These are phyloP conservation scores for Malurus melanocephalus DNA, from an alignment of 2,113 vertebrate genomes.

Conservation along the genomic window DNA sequence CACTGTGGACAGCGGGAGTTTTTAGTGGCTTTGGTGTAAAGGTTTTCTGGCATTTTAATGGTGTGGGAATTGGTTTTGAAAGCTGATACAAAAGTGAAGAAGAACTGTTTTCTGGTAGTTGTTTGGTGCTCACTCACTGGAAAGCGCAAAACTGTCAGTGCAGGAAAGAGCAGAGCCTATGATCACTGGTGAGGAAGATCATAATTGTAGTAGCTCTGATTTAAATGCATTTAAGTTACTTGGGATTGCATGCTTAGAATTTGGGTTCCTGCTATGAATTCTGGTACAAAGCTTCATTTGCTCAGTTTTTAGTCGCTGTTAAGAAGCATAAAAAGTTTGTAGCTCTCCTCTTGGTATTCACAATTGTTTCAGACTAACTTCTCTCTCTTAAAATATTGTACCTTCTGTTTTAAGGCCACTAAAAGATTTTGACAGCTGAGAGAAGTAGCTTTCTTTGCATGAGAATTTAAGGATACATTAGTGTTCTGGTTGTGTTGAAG, in stretches of 20 bases:
- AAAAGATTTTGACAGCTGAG: neutral
- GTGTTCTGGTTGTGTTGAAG: neutral
- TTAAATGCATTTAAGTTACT: neutral
- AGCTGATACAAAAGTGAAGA: neutral
- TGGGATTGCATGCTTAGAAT: neutral
- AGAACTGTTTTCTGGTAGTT: neutral
- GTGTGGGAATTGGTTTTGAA: neutral
- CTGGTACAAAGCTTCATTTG: neutral
- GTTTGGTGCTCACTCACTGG: neutral
- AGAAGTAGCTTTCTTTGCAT: neutral
- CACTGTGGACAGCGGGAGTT: accelerated
- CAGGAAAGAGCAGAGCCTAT: neutral
- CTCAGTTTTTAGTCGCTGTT: neutral
- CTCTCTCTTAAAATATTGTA: neutral
- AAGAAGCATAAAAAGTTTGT: neutral
- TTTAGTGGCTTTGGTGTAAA: neutral
- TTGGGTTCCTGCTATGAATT: neutral
- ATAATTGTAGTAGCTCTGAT: neutral
- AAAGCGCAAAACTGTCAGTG: neutral
- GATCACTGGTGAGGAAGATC: neutral
- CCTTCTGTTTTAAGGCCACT: neutral
- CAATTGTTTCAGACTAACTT: neutral
- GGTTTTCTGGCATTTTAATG: neutral
- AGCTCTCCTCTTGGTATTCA: neutral
- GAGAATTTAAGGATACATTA: neutral